A percentile compares a stretch with the other conserved stretches of the same genome.
Evolutionary conservation across 2,797 vertebrate species (phyloP).

Genomic region (Denticeps clupeoides): DNA sequence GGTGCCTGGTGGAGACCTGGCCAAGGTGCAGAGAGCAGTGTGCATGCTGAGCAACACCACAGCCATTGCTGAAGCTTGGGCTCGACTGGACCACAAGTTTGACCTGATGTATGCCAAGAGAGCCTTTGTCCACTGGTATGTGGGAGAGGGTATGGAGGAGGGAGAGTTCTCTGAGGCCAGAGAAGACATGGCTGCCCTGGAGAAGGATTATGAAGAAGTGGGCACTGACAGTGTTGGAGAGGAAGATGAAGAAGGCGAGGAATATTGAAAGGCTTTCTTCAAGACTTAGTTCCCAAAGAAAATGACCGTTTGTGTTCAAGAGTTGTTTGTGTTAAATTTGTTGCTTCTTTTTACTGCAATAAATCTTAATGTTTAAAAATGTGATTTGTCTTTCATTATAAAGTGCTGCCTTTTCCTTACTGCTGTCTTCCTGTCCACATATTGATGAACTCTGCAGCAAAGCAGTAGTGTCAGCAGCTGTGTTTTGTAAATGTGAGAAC

Average conservation of each 20-base stretch:
- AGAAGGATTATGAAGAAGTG: conserved; percentile 38
- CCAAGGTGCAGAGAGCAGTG: conserved; percentile 55
- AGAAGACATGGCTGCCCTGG: conserved; percentile 37
- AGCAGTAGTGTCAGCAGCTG: too few relatives aligned
- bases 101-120: conserved; percentile 37
- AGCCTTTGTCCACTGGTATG: conserved; percentile 36
- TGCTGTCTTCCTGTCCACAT: too few relatives aligned
- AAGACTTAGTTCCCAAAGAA: too few relatives aligned
- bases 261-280: too few relatives aligned
- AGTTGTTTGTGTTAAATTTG: too few relatives aligned
- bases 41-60: conserved; percentile 68
- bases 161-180: conserved; percentile 36
- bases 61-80: conserved; percentile 48
- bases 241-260: not conserved
- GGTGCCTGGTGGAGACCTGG: conserved; percentile 58
- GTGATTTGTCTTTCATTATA: too few relatives aligned
- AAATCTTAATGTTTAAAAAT: too few relatives aligned
- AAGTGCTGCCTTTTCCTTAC: too few relatives aligned
- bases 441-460: too few relatives aligned
- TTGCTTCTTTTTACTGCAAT: too few relatives aligned
- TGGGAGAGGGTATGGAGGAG: conserved; percentile 37
- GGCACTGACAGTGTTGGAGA: conserved; percentile 31
- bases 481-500: too few relatives aligned
- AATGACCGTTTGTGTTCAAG: too few relatives aligned
- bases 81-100: conserved; percentile 35